phyloP scores from a whole-genome alignment of 2,888 invertebrate species.

The Coleophora deauratella region DNA sequence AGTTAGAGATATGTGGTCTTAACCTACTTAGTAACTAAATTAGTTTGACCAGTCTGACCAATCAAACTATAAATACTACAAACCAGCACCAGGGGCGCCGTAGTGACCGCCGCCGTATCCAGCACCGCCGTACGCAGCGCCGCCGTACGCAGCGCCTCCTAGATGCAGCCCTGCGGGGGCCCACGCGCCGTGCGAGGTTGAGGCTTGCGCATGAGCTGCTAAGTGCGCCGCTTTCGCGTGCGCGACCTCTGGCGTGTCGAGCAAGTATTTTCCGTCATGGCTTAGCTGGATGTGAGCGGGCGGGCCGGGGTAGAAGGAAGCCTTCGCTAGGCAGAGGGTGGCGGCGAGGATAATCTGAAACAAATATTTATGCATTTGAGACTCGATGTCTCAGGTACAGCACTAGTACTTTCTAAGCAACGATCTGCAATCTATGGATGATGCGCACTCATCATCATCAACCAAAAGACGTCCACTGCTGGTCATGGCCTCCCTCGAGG shows the following conservation, averaged over 20 bases:
- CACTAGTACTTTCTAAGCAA: too few species aligned
- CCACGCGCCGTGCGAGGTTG: constrained; percentile 62
- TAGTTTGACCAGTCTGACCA: too few species aligned
- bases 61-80: constrained; percentile 15
- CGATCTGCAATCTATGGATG: too few species aligned
- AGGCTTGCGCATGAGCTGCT: constrained; percentile 64
- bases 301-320: constrained; percentile 68
- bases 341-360: constrained; percentile 63
- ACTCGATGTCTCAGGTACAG: too few species aligned
- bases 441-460: too few species aligned
- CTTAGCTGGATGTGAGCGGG: constrained; percentile 63
- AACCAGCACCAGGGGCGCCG: constrained; percentile 64
- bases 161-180: constrained; percentile 40
- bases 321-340: constrained; percentile 66
- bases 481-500: too few species aligned
- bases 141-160: constrained; percentile 33
- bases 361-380: not conserved
- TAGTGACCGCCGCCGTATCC: constrained; percentile 57
- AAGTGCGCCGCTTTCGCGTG: constrained; percentile 66
- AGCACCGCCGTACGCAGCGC: constrained; percentile 41
- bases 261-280: constrained; percentile 65
- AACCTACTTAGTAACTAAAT: too few species aligned
- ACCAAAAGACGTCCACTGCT: too few species aligned
- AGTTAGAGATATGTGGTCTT: too few species aligned
- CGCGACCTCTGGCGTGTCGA: constrained; percentile 72